Evolutionary conservation across 2,888 invertebrate genomes (phyloP), one percentile per base, ranked within the genome.

Genomic region (Cyaniris semiargus): DNA sequence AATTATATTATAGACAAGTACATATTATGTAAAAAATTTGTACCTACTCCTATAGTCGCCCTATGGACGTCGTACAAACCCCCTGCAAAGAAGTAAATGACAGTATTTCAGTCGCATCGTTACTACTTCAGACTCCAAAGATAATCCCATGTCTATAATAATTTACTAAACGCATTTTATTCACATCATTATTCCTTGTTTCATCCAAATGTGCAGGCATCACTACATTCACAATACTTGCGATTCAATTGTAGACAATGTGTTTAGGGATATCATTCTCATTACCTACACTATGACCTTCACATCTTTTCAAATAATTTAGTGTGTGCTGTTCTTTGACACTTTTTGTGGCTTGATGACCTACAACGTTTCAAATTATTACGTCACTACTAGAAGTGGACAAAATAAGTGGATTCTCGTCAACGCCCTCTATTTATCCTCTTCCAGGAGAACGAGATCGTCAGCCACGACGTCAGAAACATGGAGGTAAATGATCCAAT

Each of bases 401-500:
- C 74, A 88, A 90, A 92, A 91, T 89, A 88, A 90, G 92, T 91
- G 90, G 88, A 88, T 84, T 80, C 83, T 83, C 79, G 84, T 84
- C 79, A 84, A 83, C 80, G 81, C 92, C 92, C 92, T 93, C 93
- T 93, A 93, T 90, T 93, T 92, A 90, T 94, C 94, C 86, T 93
- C 94, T 96, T 96, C 95, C 96, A 97, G 95, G 87, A 97, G 95
- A 89, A 98, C 98, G 93, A 98, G 95, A 95, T 98, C 98, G 92
- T 98, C 98, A 92, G 98, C 98, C 86, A 98, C 97, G 87, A 98
- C 98, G 95, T 98, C 98, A 89, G 98, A 98, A 91, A 98, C 98
- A 95, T 98, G 98, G 85, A 98, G 95, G 91, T 98, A 98, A 89
- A 98, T 98, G 93, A 98, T 98, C 98, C 98, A 98, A 95, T 98